Evolutionary conservation across 2,888 invertebrate species (phyloP).

Genomic region (Heliconius erato): DNA sequence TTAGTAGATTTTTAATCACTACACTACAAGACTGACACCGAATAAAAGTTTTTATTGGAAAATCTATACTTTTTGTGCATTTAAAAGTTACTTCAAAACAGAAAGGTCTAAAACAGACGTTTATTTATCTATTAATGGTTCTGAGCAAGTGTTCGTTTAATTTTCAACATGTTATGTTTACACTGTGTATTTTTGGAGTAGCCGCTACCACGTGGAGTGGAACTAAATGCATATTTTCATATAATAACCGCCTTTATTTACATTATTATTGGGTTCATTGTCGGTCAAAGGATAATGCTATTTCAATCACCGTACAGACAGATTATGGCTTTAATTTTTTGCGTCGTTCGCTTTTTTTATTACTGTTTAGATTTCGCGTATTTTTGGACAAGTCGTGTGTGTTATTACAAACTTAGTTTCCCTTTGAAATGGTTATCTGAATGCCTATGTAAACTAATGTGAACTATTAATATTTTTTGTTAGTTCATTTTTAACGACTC

Average conservation of each 20-base stretch:
- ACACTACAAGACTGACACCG: too few species aligned
- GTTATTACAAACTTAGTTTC: conserved; percentile 35
- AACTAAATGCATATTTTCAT: conserved; percentile 29
- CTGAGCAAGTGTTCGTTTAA: conserved; percentile 76
- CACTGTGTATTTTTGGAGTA: conserved; percentile 79
- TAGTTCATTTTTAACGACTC: neutral
- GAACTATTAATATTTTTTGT: neutral
- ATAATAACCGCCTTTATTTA: conserved; percentile 31
- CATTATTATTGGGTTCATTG: conserved; percentile 10
- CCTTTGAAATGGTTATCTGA: neutral
- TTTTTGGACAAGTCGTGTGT: conserved; percentile 45
- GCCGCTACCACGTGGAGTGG: conserved; percentile 74
- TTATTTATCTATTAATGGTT: conserved; percentile 81
- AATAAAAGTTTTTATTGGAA: neutral
- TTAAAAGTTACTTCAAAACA: conserved; percentile 28
- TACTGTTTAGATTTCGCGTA: conserved; percentile 46
- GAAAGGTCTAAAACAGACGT: conserved; percentile 57
- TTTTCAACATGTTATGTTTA: conserved; percentile 82
- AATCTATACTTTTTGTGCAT: conserved; percentile 2
- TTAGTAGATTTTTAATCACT: too few species aligned
- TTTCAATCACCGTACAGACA: conserved; percentile 29
- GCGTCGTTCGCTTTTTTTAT: conserved; percentile 47
- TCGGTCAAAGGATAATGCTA: conserved; percentile 5
- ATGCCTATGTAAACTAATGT: neutral
- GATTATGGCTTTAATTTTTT: conserved; percentile 52